Evolutionary conservation across 2,888 invertebrate species (phyloP).

Genomic region (Hoplodrina ambigua): DNA sequence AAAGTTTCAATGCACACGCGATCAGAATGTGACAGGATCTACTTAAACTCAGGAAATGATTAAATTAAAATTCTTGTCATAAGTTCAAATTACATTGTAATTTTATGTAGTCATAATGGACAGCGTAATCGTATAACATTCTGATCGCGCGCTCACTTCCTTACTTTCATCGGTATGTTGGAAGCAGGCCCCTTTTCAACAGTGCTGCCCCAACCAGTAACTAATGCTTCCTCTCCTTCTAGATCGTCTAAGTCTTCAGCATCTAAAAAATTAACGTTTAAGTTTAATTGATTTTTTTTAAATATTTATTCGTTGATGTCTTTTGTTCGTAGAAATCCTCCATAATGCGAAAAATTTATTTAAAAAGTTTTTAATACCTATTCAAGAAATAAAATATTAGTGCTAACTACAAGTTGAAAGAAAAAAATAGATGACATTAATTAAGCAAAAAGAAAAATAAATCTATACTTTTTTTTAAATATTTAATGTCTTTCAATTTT

Average conservation of each 20-base stretch:
- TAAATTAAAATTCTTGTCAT: slow-evolving; percentile 35
- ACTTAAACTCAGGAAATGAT: slow-evolving; percentile 19
- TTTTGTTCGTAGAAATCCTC: slow-evolving; percentile 17
- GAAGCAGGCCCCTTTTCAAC: slow-evolving; percentile 92
- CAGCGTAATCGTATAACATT: slow-evolving; percentile 25
- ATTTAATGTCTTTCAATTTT: background rate
- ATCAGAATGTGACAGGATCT: slow-evolving; percentile 38
- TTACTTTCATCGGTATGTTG: slow-evolving; percentile 92
- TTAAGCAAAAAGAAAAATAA: background rate
- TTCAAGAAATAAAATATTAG: background rate
- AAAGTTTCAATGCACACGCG: slow-evolving; percentile 5
- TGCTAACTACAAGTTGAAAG: background rate
- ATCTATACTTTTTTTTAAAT: background rate
- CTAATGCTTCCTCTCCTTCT: slow-evolving; percentile 91
- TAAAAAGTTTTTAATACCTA: slow-evolving; percentile 8
- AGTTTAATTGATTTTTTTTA: too few relatives aligned
- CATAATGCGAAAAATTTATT: background rate
- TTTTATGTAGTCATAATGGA: slow-evolving; percentile 19
- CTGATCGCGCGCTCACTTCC: slow-evolving; percentile 57
- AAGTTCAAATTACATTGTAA: slow-evolving; percentile 34
- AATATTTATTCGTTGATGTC: slow-evolving; percentile 32
- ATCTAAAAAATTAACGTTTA: slow-evolving; percentile 65
- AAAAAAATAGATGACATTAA: background rate
- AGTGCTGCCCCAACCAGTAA: slow-evolving; percentile 94
- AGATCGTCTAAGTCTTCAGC: slow-evolving; percentile 75